Evolutionary conservation across 2,113 vertebrate genomes (phyloP).

Genomic region (Propithecus coquereli): DNA sequence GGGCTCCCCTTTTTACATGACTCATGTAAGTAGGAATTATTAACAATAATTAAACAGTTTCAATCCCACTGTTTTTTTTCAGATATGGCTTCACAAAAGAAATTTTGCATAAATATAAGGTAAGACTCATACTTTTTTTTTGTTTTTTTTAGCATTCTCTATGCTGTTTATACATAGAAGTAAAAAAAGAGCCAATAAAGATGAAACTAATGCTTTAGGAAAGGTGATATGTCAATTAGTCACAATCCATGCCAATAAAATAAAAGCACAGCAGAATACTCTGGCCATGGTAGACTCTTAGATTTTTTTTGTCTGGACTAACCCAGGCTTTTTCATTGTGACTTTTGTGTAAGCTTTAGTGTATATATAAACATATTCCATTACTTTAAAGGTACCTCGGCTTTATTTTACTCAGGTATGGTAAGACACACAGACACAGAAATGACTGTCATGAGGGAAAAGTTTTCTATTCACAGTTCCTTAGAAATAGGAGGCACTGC

Average conservation of each 20-base stretch:
- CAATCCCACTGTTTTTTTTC: slow-evolving; percentile 64
- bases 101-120: slow-evolving; percentile 95
- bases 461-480: slow-evolving; percentile 2
- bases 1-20: not conserved
- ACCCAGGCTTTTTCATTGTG: slow-evolving; percentile 12
- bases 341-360: slow-evolving; percentile 32
- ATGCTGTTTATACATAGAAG: slow-evolving; percentile 29
- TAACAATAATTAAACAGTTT: slow-evolving; percentile 28
- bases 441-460: not conserved
- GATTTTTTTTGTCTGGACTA: slow-evolving; percentile 4
- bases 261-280: slow-evolving; percentile 1
- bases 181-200: not conserved
- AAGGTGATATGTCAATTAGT: not conserved
- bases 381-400: slow-evolving; percentile 11
- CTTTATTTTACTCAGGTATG: slow-evolving; percentile 15
- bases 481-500: not conserved
- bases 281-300: not conserved
- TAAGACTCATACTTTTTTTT: slow-evolving; percentile 72
- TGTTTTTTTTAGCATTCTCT: not conserved
- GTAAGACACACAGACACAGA: not conserved
- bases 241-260: not conserved
- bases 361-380: not conserved
- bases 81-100: slow-evolving; percentile 98
- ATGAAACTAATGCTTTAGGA: slow-evolving; percentile 3
- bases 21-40: not conserved